Base-by-base conservation (phyloP, 2,888 invertebrate species). In the Stenodera caucasica region DNA sequence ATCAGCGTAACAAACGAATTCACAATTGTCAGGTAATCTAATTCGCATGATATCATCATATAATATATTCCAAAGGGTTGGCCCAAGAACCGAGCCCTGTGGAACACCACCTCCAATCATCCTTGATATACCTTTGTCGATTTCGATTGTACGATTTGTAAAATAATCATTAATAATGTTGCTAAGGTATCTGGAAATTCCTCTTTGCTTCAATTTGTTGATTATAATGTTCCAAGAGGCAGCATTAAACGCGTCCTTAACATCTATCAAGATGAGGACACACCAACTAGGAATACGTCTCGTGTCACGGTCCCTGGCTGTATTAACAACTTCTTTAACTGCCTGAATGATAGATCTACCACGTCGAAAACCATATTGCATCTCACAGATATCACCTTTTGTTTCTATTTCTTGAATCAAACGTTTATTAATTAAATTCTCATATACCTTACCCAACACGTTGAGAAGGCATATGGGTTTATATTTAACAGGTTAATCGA, bases 141-240 rank as follows among this genome's bases (percentile, higher is more conserved):
- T 15, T 14, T 2, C 7, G 0, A 49, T 12, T 2, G 0, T 26
- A 11, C 58, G 51, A n/a, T 65, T 33, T 11, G 51, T 50, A 1
- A 63, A 45, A 54, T 63, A 64, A 21, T 56, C 49, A n/a, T 51
- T 57, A 5, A 66, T 55, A 15, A 65, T 55, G 9, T 60, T 51
- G 2, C 1, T 0, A 1, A 40, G 5, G 1, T 40, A 40, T 1
- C 1, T 2, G 1, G 40, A 11, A 0, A 40, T 4, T 1, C 4
- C 3, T 11, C 6, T 2, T 21, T 21, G 2, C 3, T 40, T 1
- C 2, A 40, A 4, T 12, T 40, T 40, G 8, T 40, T 11, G 1
- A 40, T 11, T 2, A 40, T 40, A 0, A 40, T 9, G 0, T 9
- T 9, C 40, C 40, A 40, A 1, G 40, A 40, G 0, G 40, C 40